Evolutionary conservation across 92 coral and sea anemone species (phyloP), one percentile per base, ranked within the genome.

Genomic region (Palythoa grandis): DNA sequence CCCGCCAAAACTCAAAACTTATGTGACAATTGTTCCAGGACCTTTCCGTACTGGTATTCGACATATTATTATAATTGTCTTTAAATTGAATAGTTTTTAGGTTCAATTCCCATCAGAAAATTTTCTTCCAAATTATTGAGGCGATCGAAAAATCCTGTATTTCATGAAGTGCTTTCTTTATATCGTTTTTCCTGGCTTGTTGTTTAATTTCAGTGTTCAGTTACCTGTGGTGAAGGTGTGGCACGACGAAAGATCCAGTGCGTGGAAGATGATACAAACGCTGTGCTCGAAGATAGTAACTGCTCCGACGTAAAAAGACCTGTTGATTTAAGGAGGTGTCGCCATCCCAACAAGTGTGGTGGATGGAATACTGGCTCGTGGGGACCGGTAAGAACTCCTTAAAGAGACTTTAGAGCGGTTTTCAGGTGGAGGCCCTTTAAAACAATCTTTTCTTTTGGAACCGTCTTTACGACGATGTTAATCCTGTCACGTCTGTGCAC

Each of bases 141-240:
- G 50, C 50, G 11, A 12, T 15, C 50, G 50, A 5, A 4, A 15
- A 60, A 17, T n/a, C 7, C 20, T 63, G 69, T n/a, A 63, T n/a
- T n/a, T 11, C 19, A 4, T 24, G 11, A 63, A 63, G 10, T 63
- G 20, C 2, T 29, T 29, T 63, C 23, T 20, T 19, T 9, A 63
- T n/a, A 63, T 4, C 22, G 7, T 78, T 54, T 52, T 78, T 40
- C 10, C 25, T 4, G 20, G 15, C 69, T 23, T 22, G 56, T 2
- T 58, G 8, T 40, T n/a, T 63, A 13, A 63, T 70, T 57, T 20
- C 85, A 80, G 85, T 80, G 85, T 63, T 80, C 85, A 47, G 85
- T 80, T 23, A 80, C 85, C 25, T 80, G 85, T 39, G 85, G 85
- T 3, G 74, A 80, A 29, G 85, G 85, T 13, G 43, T 47, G 57